These are phyloP conservation scores for Peromyscus nudipes DNA, from an alignment of 2,797 vertebrate species.

Conservation along the genomic window DNA sequence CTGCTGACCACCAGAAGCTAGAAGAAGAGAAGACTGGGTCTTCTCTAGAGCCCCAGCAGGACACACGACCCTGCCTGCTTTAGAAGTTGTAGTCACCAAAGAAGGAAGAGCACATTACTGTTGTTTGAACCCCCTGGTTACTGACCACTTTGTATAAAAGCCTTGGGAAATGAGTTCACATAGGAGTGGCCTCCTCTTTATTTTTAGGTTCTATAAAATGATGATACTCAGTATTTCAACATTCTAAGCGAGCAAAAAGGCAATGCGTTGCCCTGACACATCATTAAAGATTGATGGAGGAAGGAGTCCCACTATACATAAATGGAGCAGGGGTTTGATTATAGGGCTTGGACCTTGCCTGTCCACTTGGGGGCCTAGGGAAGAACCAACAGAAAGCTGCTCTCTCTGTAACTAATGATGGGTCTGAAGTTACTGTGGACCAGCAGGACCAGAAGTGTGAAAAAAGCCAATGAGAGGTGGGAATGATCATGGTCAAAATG, in stretches of 20 bases:
- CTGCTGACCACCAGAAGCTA: neutral
- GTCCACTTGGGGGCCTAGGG: neutral
- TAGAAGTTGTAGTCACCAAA: neutral
- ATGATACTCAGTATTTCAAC: neutral
- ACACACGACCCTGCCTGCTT: neutral
- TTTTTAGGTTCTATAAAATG: neutral
- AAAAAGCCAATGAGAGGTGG: neutral
- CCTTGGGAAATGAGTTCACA: neutral
- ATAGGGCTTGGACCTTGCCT: neutral
- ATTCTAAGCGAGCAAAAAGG: neutral
- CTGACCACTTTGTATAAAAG: neutral
- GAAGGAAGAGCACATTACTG: neutral
- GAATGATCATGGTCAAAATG: neutral
- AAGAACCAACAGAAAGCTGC: neutral
- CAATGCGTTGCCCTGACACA: no score
- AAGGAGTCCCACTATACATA: neutral
- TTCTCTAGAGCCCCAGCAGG: neutral
- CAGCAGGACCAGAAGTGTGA: neutral
- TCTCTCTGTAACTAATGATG: neutral
- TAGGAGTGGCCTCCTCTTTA: neutral
- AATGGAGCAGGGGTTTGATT: neutral
- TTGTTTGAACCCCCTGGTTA: neutral
- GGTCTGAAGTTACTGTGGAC: neutral
- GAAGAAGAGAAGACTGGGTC: neutral
- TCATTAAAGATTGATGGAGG: neutral